Conservation (phyloP, 2,113 vertebrate species). For the Trochalopteron elliotii region DNA sequence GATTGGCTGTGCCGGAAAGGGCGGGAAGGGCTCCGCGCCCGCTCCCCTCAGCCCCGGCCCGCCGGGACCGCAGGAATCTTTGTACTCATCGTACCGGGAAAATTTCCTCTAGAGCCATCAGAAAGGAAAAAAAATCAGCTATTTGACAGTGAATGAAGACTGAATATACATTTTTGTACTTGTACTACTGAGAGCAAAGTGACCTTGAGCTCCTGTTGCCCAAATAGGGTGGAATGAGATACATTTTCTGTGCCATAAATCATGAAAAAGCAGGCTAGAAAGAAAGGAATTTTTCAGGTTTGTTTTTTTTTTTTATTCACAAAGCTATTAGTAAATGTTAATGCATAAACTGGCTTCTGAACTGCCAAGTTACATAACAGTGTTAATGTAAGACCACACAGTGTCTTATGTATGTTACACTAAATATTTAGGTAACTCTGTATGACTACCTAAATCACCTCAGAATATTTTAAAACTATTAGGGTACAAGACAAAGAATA, state of each 20-base stretch:
- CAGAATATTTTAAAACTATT: background rate
- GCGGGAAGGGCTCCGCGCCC: background rate
- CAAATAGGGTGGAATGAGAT: no score
- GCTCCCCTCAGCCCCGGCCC: background rate
- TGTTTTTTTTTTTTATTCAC: constrained; percentile 16
- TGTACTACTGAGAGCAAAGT: background rate
- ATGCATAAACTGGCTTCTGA: background rate
- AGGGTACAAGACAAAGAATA: background rate
- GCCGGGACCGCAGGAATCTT: background rate
- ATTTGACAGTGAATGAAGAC: background rate
- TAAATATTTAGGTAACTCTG: background rate
- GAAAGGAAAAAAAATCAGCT: background rate
- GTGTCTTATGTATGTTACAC: background rate
- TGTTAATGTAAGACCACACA: background rate
- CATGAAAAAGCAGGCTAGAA: background rate
- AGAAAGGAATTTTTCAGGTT: background rate
- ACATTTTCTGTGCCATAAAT: background rate
- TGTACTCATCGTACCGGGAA: background rate
- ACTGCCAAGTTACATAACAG: background rate
- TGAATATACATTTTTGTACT: background rate
- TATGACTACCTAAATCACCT: background rate
- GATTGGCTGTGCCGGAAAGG: background rate
- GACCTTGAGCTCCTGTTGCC: background rate
- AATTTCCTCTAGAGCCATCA: background rate
- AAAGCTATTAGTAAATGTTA: background rate